Conservation (phyloP, 2,888 invertebrate genomes). For the Acrobasis suavella region DNA sequence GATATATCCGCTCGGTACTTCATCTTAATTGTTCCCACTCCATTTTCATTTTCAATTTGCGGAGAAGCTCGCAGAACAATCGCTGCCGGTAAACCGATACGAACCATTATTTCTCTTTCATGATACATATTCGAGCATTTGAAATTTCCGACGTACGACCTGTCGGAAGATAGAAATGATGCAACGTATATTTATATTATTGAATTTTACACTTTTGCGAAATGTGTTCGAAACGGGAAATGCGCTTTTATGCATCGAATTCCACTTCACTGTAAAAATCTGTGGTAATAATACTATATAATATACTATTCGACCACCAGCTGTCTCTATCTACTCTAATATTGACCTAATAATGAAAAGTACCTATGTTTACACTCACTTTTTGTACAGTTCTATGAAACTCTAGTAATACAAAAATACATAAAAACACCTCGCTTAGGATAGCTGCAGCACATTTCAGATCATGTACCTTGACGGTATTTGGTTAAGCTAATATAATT, state of each 20-base stretch:
- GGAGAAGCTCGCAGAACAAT: constrained; percentile 15
- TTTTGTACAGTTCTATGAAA: too few relatives aligned
- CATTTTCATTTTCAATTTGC: constrained; percentile 20
- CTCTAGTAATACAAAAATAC: too few relatives aligned
- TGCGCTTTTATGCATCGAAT: constrained; percentile 39
- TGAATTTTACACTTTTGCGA: constrained; percentile 57
- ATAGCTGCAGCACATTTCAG: too few relatives aligned
- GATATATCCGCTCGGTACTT: constrained; percentile 14
- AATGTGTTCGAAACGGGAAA: constrained; percentile 54
- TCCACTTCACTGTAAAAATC: constrained; percentile 30
- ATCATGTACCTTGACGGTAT: not conserved
- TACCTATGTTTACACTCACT: too few relatives aligned
- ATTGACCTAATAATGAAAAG: too few relatives aligned
- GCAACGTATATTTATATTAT: constrained; percentile 51
- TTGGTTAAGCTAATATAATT: constrained; percentile 6
- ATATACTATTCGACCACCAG: constrained; percentile 33
- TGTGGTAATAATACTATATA: too few relatives aligned
- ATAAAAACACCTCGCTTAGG: too few relatives aligned
- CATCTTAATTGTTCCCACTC: constrained; percentile 21
- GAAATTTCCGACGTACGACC: constrained; percentile 42
- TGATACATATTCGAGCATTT: constrained; percentile 36
- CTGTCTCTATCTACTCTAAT: too few relatives aligned
- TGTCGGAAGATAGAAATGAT: constrained; percentile 34
- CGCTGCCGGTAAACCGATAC: constrained; percentile 20
- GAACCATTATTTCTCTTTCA: constrained; percentile 1